Percentiles rank a stretch among this genome's conserved stretches.
Conservation (phyloP, 2,797 vertebrate genomes). For the Crenichthys baileyi region DNA sequence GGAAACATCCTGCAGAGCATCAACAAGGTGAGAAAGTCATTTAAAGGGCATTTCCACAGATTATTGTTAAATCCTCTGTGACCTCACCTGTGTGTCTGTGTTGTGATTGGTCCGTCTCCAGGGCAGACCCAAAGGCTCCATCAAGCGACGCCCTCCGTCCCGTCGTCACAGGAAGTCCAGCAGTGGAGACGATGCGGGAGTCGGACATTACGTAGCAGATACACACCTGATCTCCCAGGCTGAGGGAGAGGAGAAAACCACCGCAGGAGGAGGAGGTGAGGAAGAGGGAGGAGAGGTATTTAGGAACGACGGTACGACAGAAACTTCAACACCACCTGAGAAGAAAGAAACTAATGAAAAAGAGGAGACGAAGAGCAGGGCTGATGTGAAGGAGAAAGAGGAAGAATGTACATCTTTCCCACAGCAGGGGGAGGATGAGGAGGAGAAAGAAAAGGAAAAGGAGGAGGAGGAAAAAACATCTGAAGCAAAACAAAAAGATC, state of each 20-base stretch:
- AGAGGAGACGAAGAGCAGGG: neutral
- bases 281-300: conserved; percentile 23
- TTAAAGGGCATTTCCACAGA: neutral
- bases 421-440: neutral
- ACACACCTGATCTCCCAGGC: neutral
- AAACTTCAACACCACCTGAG: neutral
- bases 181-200: conserved; percentile 54
- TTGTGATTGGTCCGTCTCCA: conserved; percentile 43
- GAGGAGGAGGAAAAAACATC: neutral
- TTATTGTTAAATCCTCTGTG: neutral
- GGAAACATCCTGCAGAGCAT: conserved; percentile 66
- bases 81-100: neutral
- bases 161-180: conserved; percentile 75
- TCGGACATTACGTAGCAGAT: conserved; percentile 14
- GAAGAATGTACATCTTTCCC: conserved; percentile 4
- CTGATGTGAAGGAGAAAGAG: neutral
- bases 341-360: neutral
- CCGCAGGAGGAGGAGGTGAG: neutral
- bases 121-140: conserved; percentile 76
- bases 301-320: conserved; percentile 16
- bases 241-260: neutral
- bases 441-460: neutral
- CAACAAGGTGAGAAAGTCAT: conserved; percentile 71
- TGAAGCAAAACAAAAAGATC: neutral
- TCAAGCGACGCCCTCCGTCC: conserved; percentile 78